Evolutionary conservation across 2,113 vertebrate genomes (phyloP).

Genomic region (Vulpes vulpes): DNA sequence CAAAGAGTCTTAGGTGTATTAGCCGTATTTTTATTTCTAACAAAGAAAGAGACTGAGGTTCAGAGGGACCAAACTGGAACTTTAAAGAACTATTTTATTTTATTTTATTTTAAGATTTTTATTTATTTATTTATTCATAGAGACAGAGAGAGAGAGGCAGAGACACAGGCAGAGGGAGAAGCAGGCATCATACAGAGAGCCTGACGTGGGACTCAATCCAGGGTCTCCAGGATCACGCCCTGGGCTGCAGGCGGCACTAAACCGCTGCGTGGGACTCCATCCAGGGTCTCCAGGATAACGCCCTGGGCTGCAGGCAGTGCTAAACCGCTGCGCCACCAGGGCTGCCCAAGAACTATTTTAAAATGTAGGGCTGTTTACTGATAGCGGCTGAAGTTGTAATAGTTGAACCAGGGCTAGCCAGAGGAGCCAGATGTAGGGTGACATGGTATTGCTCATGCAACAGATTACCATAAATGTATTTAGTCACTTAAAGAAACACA

Average conservation of each 20-base stretch:
- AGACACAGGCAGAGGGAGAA: too few relatives aligned
- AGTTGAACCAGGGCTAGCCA: neutral
- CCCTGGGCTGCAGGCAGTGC: too few relatives aligned
- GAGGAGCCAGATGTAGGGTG: neutral
- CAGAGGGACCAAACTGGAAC: conserved; percentile 7
- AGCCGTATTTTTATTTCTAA: conserved; percentile 53
- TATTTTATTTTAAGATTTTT: too few relatives aligned
- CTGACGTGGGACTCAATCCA: too few relatives aligned
- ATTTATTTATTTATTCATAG: too few relatives aligned
- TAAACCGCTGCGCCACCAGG: too few relatives aligned
- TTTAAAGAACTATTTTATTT: neutral
- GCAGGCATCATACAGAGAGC: too few relatives aligned
- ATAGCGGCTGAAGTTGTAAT: neutral
- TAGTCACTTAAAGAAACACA: neutral
- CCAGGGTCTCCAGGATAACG: too few relatives aligned
- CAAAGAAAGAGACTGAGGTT: conserved; percentile 48
- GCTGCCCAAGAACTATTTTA: neutral
- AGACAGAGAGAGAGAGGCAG: too few relatives aligned
- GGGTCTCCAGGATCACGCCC: too few relatives aligned
- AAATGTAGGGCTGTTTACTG: neutral
- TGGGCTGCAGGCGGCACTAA: too few relatives aligned
- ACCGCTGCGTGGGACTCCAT: too few relatives aligned
- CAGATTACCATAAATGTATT: neutral
- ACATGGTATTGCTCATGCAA: neutral
- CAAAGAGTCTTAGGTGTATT: conserved; percentile 20